Evolutionary conservation across 1,140 invertebrate genomes (phyloP).

Genomic region (Dreissena polymorpha): DNA sequence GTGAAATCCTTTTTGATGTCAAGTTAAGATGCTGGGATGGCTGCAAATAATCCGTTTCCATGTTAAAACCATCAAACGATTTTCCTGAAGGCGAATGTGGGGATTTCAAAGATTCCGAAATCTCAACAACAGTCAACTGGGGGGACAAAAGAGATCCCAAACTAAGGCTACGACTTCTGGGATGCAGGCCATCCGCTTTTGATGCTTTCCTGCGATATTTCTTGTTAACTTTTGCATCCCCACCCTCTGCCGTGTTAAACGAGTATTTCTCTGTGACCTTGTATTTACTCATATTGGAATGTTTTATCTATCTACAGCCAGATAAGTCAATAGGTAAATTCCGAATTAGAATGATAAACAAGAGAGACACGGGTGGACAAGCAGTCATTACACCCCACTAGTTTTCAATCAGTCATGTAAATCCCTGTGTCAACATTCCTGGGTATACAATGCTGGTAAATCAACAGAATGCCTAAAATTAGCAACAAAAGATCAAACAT

Average conservation of each 20-base stretch:
- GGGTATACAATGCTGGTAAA: not conserved
- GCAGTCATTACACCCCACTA: not conserved
- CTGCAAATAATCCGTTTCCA: constrained; percentile 23
- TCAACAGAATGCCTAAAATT: too few relatives aligned
- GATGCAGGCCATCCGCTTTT: constrained; percentile 17
- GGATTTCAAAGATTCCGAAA: constrained; percentile 21
- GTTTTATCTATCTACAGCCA: constrained; percentile 5
- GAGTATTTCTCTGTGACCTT: constrained; percentile 47
- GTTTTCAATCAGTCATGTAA: not conserved
- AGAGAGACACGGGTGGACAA: not conserved
- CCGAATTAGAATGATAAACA: constrained; percentile 21
- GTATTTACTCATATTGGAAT: constrained; percentile 42
- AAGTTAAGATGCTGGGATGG: constrained; percentile 7
- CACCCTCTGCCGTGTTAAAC: constrained; percentile 11
- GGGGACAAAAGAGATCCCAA: constrained; percentile 30
- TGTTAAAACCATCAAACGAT: not conserved
- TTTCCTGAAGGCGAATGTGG: constrained; percentile 28
- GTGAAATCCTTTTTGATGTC: constrained; percentile 28
- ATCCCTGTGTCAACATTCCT: constrained; percentile 19
- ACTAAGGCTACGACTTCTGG: constrained; percentile 40
- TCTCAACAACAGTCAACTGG: constrained; percentile 35
- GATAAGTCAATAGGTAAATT: constrained; percentile 49
- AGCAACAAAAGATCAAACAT: too few relatives aligned
- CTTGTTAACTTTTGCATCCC: constrained; percentile 29
- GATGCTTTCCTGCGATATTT: constrained; percentile 36